phyloP scores from a whole-genome alignment of 2,113 vertebrate species.

The Bothrops jararaca region DNA sequence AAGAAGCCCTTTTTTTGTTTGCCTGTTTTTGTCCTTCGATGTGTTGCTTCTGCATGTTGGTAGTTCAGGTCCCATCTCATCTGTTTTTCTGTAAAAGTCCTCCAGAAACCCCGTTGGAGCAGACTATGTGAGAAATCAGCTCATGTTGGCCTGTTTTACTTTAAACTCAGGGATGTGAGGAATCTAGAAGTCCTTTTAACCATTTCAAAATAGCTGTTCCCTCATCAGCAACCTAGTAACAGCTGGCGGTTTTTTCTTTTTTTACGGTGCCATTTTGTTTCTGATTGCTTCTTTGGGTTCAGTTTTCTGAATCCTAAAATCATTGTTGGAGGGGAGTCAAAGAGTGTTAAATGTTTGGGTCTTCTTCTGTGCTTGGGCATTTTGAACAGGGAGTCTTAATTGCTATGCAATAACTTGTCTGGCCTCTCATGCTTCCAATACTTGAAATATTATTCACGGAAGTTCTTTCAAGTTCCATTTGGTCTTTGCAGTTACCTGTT shows the following conservation, averaged over 20 bases:
- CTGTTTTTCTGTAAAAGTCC: background rate
- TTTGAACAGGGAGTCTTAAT: background rate
- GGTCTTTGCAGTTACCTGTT: background rate
- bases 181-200: background rate
- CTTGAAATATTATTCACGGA: background rate
- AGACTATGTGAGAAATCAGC: background rate
- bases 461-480: background rate
- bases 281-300: background rate
- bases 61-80: background rate
- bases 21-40: background rate
- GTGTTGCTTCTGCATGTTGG: background rate
- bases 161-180: background rate
- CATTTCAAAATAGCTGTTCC: background rate
- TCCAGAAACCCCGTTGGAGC: background rate
- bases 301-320: background rate
- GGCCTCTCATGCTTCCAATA: background rate
- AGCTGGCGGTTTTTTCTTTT: background rate
- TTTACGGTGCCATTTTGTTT: background rate
- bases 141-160: too few relatives aligned
- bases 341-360: background rate
- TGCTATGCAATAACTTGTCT: background rate
- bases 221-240: background rate
- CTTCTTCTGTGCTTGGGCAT: background rate
- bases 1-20: background rate
- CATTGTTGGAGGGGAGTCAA: background rate